These are phyloP conservation scores for Kobus ellipsiprymnus DNA, from an alignment of 2,113 vertebrate species.

Conservation along the genomic window DNA sequence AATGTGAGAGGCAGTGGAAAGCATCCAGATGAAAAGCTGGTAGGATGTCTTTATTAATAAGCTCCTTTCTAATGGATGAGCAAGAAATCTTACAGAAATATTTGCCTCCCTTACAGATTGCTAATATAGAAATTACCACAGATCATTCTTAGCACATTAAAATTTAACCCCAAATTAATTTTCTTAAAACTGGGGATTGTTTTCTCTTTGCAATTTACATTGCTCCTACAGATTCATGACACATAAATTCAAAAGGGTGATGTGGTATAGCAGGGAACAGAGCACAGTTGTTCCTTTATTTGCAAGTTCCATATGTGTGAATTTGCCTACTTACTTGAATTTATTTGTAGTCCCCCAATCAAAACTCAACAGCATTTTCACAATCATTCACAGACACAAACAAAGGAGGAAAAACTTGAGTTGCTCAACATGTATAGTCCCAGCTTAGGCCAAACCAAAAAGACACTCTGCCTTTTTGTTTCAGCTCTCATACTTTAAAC, in stretches of 20 bases:
- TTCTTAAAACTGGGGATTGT: background rate
- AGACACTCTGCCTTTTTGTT: background rate
- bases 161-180: background rate
- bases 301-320: background rate
- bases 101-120: background rate
- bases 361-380: background rate
- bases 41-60: background rate
- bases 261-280: background rate
- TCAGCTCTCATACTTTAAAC: background rate
- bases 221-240: background rate
- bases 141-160: background rate
- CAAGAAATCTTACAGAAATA: background rate
- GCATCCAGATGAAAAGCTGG: background rate
- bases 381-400: background rate
- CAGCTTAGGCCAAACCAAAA: background rate
- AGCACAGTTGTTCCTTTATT: background rate
- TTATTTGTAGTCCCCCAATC: background rate
- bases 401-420: too few species aligned
- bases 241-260: too few species aligned
- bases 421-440: background rate
- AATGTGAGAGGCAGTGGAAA: background rate
- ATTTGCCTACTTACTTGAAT: background rate
- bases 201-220: background rate
- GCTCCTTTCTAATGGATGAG: background rate
- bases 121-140: background rate